Conservation (phyloP, 2,797 vertebrate genomes). For the Phalanger gymnotis region DNA sequence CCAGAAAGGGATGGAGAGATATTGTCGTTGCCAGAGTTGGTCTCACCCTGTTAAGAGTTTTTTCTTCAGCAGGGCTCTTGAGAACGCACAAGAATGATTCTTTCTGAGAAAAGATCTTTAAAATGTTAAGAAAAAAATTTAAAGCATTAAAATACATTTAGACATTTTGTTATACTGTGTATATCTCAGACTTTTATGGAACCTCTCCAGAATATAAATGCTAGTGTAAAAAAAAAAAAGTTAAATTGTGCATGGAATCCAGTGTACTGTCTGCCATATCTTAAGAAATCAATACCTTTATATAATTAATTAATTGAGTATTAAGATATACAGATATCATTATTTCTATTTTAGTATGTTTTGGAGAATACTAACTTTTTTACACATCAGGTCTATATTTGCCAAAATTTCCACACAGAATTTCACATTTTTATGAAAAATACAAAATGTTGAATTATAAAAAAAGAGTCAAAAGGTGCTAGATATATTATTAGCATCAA, state of each 20-base stretch:
- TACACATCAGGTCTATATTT: neutral
- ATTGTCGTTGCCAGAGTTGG: neutral
- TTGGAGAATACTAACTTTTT: neutral
- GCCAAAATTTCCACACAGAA: neutral
- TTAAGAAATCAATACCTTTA: neutral
- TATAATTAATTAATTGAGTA: neutral
- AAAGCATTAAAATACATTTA: conserved; percentile 15
- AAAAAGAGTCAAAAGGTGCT: neutral
- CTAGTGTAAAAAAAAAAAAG: conserved; percentile 20
- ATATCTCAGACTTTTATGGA: too few species aligned
- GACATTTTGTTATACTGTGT: conserved; percentile 8
- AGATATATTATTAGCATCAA: neutral
- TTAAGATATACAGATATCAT: neutral
- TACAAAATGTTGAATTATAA: neutral
- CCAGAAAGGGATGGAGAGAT: conserved; percentile 38
- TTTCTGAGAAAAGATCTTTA: conserved; percentile 31
- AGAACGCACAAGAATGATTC: neutral
- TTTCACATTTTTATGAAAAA: neutral
- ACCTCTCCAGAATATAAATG: neutral
- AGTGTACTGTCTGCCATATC: neutral
- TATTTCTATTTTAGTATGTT: neutral
- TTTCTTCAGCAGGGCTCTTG: neutral
- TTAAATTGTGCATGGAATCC: neutral
- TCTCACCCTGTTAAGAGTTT: neutral
- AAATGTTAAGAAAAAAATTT: neutral